These are phyloP conservation scores for Oostethus manadensis DNA, from an alignment of 2,113 vertebrate species.

Conservation along the genomic window DNA sequence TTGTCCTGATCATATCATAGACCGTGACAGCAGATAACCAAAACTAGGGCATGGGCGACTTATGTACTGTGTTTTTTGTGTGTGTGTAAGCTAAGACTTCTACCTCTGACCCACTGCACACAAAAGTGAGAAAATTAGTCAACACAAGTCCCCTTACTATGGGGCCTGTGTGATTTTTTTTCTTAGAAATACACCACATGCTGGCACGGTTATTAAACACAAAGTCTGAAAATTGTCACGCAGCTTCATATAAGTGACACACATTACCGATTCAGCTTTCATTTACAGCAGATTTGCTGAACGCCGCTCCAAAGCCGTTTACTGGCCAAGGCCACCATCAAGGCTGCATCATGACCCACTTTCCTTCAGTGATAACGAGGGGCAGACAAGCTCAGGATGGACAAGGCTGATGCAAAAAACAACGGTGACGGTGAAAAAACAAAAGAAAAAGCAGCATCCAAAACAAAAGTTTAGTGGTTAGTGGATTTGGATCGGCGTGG, in stretches of 20 bases:
- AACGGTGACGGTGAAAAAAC: slow-evolving; percentile 7
- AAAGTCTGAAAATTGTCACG: too few relatives aligned
- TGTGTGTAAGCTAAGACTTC: too few relatives aligned
- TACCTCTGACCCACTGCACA: too few relatives aligned
- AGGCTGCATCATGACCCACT: slow-evolving; percentile 70
- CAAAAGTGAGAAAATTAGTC: too few relatives aligned
- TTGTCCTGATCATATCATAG: slow-evolving; percentile 14
- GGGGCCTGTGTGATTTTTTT: too few relatives aligned
- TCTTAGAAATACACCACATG: too few relatives aligned
- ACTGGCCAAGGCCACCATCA: slow-evolving; percentile 53
- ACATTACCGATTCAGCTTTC: not conserved
- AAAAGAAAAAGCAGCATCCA: slow-evolving; percentile 18
- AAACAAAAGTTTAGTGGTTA: slow-evolving; percentile 20
- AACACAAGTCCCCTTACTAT: too few relatives aligned
- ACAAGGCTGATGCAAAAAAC: slow-evolving; percentile 20
- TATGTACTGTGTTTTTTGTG: too few relatives aligned
- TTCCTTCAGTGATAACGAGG: slow-evolving; percentile 44
- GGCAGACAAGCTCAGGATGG: slow-evolving; percentile 26
- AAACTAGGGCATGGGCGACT: too few relatives aligned
- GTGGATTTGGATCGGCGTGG: slow-evolving; percentile 7
- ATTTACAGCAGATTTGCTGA: slow-evolving; percentile 27
- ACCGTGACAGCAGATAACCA: slow-evolving; percentile 4
- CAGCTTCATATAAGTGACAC: not conserved
- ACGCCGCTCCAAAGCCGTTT: slow-evolving; percentile 51
- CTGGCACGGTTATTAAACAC: too few relatives aligned